phyloP scores from a whole-genome alignment of 2,888 invertebrate genomes.

The Hedya salicella region DNA sequence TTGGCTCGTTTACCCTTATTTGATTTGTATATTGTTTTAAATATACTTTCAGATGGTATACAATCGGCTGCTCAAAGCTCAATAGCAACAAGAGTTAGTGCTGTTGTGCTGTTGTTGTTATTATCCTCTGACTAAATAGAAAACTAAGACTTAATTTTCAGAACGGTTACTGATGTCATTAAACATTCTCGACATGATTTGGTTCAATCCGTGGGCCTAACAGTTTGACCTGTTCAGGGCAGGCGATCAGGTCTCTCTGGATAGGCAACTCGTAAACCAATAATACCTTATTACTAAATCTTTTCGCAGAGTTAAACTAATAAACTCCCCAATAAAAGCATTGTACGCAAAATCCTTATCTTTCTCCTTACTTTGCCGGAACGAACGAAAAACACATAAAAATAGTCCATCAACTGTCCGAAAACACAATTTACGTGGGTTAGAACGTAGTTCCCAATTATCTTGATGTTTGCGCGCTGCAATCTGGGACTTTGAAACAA shows the following conservation, averaged over 20 bases:
- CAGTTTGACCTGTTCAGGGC: no score
- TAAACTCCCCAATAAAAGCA: no score
- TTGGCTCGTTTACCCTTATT: background rate
- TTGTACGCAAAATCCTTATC: background rate
- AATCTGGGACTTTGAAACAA: constrained; percentile 41
- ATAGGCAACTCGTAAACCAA: no score
- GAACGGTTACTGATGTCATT: no score
- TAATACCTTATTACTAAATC: no score
- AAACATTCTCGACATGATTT: no score
- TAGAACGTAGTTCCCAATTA: constrained; percentile 26
- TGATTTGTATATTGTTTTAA: background rate
- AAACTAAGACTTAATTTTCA: no score
- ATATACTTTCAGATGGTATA: background rate
- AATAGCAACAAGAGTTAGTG: background rate
- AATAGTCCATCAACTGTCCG: constrained; percentile 15
- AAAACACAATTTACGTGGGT: constrained; percentile 28
- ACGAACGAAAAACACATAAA: constrained; percentile 4
- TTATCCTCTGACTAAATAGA: no score
- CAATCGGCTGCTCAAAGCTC: background rate
- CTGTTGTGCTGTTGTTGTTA: background rate
- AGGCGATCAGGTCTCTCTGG: no score
- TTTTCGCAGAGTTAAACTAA: no score
- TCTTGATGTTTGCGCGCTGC: constrained; percentile 31
- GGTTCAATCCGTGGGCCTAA: no score
- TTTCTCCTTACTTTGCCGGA: background rate